Evolutionary conservation across 2,113 vertebrate genomes (phyloP).

Genomic region (Lanius ludovicianus): DNA sequence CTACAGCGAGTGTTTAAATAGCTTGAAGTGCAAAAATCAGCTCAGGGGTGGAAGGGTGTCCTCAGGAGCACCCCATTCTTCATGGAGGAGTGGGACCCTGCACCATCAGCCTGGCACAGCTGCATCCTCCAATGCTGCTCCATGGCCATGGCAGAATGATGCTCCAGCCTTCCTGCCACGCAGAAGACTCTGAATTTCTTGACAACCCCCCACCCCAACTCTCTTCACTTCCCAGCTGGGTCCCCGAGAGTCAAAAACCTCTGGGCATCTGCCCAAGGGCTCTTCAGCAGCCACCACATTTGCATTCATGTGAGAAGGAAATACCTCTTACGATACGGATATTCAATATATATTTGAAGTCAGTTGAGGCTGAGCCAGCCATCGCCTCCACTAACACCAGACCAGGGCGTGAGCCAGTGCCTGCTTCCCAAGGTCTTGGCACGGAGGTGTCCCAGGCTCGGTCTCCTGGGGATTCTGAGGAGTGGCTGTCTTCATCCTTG

Average conservation of each 20-base stretch:
- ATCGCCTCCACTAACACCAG: neutral
- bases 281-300: slow-evolving; percentile 1
- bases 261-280: neutral
- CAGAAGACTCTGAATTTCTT: neutral
- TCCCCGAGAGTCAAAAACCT: neutral
- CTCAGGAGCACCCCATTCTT: neutral
- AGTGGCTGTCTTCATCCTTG: neutral
- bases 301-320: slow-evolving; percentile 34
- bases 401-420: neutral
- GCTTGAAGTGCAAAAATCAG: slow-evolving; percentile 29
- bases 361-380: slow-evolving; percentile 50
- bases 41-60: neutral
- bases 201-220: neutral
- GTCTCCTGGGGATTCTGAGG: neutral
- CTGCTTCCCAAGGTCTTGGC: neutral
- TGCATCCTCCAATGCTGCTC: neutral
- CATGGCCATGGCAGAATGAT: neutral
- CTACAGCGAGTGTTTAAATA: neutral
- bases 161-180: neutral
- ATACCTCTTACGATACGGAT: slow-evolving; percentile 59
- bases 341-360: slow-evolving; percentile 73
- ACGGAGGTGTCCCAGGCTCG: rapidly evolving
- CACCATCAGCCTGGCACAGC: neutral
- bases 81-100: rapidly evolving
- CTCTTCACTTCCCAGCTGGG: neutral